Conservation (phyloP, 92 coral and sea anemone genomes). For the Porites rus region DNA sequence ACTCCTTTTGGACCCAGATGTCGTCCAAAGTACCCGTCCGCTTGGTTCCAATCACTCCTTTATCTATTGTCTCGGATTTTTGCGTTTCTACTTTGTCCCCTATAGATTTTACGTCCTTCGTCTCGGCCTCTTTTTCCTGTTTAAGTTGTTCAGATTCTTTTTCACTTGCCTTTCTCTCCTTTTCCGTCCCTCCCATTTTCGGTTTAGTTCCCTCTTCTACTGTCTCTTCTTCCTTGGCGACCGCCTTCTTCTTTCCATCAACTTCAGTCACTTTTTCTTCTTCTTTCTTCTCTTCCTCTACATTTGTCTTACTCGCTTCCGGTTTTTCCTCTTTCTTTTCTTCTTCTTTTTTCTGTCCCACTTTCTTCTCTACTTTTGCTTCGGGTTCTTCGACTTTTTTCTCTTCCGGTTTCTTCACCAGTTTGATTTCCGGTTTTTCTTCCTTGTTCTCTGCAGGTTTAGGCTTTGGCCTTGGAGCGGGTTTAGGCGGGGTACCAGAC, state of each 20-base stretch:
- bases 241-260: not conserved
- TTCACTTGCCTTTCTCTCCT: slow-evolving; percentile 29
- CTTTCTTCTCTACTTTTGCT: slow-evolving; percentile 8
- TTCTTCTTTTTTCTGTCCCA: slow-evolving; percentile 45
- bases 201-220: slow-evolving; percentile 38
- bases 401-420: slow-evolving; percentile 36
- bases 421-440: slow-evolving; percentile 16
- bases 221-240: slow-evolving; percentile 20
- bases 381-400: slow-evolving; percentile 29
- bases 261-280: slow-evolving; percentile 7
- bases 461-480: slow-evolving; percentile 60
- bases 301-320: slow-evolving; percentile 4
- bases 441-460: slow-evolving; percentile 11
- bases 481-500: slow-evolving; percentile 69
- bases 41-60: slow-evolving; percentile 21
- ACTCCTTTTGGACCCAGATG: slow-evolving; percentile 72
- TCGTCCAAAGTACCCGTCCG: slow-evolving; percentile 33
- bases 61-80: slow-evolving; percentile 22
- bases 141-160: slow-evolving; percentile 5
- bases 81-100: slow-evolving; percentile 12
- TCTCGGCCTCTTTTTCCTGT: slow-evolving; percentile 15
- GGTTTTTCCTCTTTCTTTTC: slow-evolving; percentile 25
- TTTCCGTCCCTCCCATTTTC: not conserved
- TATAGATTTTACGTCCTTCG: not conserved
- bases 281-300: not conserved